These are phyloP conservation scores for Prionailurus bengalensis DNA, from an alignment of 2,113 vertebrate genomes.

Conservation along the genomic window DNA sequence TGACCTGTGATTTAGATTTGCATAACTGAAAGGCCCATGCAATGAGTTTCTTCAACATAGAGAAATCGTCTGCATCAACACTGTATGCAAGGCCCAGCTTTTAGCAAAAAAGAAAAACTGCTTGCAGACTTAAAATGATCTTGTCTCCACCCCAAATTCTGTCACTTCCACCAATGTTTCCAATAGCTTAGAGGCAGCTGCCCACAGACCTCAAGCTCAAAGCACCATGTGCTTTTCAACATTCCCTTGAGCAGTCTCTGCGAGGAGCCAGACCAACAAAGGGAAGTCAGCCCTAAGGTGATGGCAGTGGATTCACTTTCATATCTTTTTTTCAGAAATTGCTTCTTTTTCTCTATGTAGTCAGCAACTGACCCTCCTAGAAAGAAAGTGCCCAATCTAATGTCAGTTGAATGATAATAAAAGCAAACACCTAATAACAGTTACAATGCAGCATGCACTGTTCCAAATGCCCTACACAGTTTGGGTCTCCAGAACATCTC, in stretches of 20 bases:
- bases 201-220: not conserved
- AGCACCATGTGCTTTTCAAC: not conserved
- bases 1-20: slow-evolving; percentile 53
- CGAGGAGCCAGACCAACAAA: not conserved
- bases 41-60: not conserved
- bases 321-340: not conserved
- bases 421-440: not conserved
- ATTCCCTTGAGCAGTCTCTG: not conserved
- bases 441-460: not conserved
- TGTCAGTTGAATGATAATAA: not conserved
- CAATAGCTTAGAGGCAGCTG: not conserved
- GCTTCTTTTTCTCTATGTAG: not conserved
- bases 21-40: not conserved
- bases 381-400: not conserved
- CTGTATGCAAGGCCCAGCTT: not conserved
- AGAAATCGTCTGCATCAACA: slow-evolving; percentile 19
- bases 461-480: not conserved
- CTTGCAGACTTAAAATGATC: not conserved
- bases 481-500: not conserved
- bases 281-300: not conserved
- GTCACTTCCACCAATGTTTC: not conserved
- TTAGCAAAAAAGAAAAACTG: not conserved
- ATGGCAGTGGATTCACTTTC: not conserved
- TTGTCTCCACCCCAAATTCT: not conserved
- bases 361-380: not conserved